Percentiles rank a stretch among this genome's conserved stretches.
phyloP scores from a whole-genome alignment of 2,888 invertebrate species.

The Plebejus anna region DNA sequence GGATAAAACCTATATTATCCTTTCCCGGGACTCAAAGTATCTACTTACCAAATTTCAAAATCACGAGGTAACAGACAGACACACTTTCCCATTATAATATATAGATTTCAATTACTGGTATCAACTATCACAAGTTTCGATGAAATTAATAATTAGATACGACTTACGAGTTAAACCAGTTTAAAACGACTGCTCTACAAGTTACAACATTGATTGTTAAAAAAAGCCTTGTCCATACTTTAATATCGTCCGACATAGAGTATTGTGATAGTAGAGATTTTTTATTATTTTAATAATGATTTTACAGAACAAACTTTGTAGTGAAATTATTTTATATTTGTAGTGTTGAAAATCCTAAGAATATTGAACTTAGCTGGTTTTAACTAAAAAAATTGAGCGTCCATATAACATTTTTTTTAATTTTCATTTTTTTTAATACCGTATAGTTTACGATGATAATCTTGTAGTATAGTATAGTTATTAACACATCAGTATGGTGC shows the following conservation, averaged over 20 bases:
- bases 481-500: neutral
- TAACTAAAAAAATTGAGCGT: neutral
- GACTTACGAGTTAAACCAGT: too few relatives aligned
- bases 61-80: neutral
- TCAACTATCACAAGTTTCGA: neutral
- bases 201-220: neutral
- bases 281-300: neutral
- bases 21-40: too few relatives aligned
- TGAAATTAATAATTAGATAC: too few relatives aligned
- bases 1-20: too few relatives aligned
- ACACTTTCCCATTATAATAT: too few relatives aligned
- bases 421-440: neutral
- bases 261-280: neutral
- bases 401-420: neutral
- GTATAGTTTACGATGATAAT: neutral
- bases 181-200: too few relatives aligned
- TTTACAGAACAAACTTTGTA: neutral
- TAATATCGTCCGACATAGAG: conserved; percentile 3
- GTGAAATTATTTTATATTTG: neutral
- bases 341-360: neutral
- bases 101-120: neutral
- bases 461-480: neutral
- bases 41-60: too few relatives aligned
- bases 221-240: neutral
- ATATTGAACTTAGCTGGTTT: neutral